Base-by-base conservation (phyloP, 2,113 vertebrate genomes). In the Salvelinus namaycush region DNA sequence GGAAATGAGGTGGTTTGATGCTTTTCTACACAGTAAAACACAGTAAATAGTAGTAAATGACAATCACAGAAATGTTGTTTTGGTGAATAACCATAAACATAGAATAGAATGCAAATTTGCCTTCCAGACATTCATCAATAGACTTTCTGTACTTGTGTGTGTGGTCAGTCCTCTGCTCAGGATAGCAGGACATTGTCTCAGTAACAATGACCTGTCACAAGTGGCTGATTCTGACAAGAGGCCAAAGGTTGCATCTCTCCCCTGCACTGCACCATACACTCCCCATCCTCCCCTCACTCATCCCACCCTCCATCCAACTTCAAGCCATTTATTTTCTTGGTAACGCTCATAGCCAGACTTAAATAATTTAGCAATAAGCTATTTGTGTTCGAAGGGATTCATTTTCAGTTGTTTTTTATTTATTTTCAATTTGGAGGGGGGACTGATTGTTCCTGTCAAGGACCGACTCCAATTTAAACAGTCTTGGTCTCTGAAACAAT, bases 291-390 rank as follows among this genome's bases (percentile, higher is more conserved):
- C 2, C 8, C 39, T 44, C 39, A 9, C 39, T 44, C 8, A 44
- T 44, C 39, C 39, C 39, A 11, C 78, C 87, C 70, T 73, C 80
- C 73, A 85, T 78, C 76, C 81, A 79, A 86, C 82, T 86, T 78
- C 87, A 81, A 87, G 84, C 78, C 51, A 54, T 68, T 73, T 75
- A 64, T 62, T 24, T 62, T 81, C 72, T 89, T 88, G 81, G 88
- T 81, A 83, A 59, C 0, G 72, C 73, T 81, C 70, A n/a, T 26
- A 0, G 70, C 85, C 88, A 90, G 83, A 44, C 39, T 82, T 87
- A 87, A 90, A 88, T 85, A 84, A 89, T 89, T 89, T 78, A 78
- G 81, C 81, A 87, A 86, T 73, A 80, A 87, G 87, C 90, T 88
- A 81, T 72, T 44, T 86, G 39, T 44, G 39, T 88, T 44, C n/a